Evolutionary conservation across 2,797 vertebrate genomes (phyloP), one percentile per base, ranked within the genome.

Genomic region (Parotocinclus haroldoi): DNA sequence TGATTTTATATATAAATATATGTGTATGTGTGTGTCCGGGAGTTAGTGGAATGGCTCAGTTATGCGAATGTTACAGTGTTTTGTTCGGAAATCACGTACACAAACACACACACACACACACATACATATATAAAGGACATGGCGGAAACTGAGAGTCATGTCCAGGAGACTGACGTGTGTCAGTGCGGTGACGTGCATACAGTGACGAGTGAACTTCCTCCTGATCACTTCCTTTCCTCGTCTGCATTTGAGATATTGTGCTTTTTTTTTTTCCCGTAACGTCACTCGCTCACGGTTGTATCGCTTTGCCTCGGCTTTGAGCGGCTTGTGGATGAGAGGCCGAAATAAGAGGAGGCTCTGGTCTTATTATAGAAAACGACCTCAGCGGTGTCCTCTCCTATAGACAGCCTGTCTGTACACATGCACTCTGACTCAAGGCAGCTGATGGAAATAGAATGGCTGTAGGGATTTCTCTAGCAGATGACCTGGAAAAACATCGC

Each of bases 311-410:
- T n/a, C n/a, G 10, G 12, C 27, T 27, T 8, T 9, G 10, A 7
- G 19, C n/a, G 10, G 12, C 27, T 27, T 8, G 13, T 14, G 9
- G 19, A 27, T 13, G 46, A 27, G 3, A 10, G 38, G 52, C 11
- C 44, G 13, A 42, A 7, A 48, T 54, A 84, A 86, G 74, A 78
- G 74, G 72, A 85, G 80, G 76, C 73, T 68, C 79, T 71, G 69
- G 76, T 84, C 83, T 82, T 85, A 85, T 86, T 88, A 88, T 85
- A 81, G 85, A 82, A 75, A 70, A 80, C 89, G 88, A 90, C 87
- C 86, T 90, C 83, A 83, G 82, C 27, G 9, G 75, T 82, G 86
- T 89, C 87, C 85, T 85, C 77, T 86, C 82, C 78, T 76, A 81
- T 86, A 83, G 82, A 79, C 61, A n/a, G 74, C 71, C 61, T 70